Conservation (phyloP, 2,113 vertebrate species). For the Ahaetulla prasina region DNA sequence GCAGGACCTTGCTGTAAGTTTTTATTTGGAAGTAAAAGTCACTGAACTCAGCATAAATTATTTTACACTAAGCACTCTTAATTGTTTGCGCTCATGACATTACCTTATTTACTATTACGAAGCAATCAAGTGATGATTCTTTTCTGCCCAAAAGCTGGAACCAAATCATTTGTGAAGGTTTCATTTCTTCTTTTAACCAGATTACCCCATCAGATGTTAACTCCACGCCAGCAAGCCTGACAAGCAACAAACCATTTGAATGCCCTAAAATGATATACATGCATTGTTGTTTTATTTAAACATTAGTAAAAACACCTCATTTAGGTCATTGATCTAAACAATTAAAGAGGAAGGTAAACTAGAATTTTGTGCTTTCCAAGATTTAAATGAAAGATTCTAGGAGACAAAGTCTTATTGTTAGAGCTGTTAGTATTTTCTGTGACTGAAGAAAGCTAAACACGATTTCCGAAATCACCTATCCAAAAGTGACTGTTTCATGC, state of each 20-base stretch:
- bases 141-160: constrained; percentile 85
- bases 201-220: constrained; percentile 68
- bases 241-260: constrained; percentile 62
- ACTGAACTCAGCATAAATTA: not conserved
- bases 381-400: not conserved
- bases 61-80: not conserved
- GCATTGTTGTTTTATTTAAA: not conserved
- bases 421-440: not conserved
- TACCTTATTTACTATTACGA: constrained; percentile 81
- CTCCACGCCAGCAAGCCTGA: constrained; percentile 86
- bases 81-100: not conserved
- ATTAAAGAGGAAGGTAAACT: not conserved
- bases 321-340: not conserved
- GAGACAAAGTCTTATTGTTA: not conserved
- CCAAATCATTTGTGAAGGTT: constrained; percentile 77
- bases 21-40: not conserved
- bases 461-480: not conserved
- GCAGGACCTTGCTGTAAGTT: not conserved
- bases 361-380: not conserved
- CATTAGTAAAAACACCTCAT: not conserved
- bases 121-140: constrained; percentile 76
- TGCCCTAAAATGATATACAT: constrained; percentile 63
- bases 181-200: constrained; percentile 79
- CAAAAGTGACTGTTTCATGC: not conserved
- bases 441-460: not conserved